phyloP scores from a whole-genome alignment of 2,797 vertebrate species.

The Orientallactaga sibirica region DNA sequence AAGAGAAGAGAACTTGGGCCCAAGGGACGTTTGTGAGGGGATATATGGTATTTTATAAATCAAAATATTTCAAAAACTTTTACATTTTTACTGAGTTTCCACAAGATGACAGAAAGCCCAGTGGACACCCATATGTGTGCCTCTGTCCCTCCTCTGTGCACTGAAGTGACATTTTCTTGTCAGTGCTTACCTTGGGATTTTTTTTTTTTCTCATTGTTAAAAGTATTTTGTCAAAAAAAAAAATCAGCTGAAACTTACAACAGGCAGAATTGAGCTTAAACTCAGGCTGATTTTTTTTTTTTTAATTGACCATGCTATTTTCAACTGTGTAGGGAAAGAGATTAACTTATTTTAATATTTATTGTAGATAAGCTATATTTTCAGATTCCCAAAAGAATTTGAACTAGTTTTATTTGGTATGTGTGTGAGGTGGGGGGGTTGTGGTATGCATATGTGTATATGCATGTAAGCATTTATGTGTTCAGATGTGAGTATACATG shows the following conservation, averaged over 20 bases:
- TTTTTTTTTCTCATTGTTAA: not conserved
- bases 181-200: not conserved
- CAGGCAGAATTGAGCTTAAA: not conserved
- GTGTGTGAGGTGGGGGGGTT: too few relatives aligned
- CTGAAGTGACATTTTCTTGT: not conserved
- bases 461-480: too few relatives aligned
- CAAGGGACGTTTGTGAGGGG: not conserved
- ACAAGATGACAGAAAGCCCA: not conserved
- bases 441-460: too few relatives aligned
- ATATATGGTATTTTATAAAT: not conserved
- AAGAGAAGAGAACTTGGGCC: not conserved
- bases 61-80: fast-evolving
- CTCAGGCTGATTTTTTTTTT: not conserved
- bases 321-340: not conserved
- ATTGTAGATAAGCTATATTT: not conserved
- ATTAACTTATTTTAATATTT: not conserved
- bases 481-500: too few relatives aligned
- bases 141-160: not conserved
- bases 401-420: too few relatives aligned
- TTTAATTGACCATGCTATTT: not conserved
- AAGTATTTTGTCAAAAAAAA: not conserved
- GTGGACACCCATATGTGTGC: too few relatives aligned
- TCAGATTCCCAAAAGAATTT: too few relatives aligned
- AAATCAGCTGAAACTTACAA: not conserved
- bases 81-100: not conserved